Evolutionary conservation across 2,888 invertebrate genomes (phyloP).

Genomic region (Melangyna quadrimaculata): DNA sequence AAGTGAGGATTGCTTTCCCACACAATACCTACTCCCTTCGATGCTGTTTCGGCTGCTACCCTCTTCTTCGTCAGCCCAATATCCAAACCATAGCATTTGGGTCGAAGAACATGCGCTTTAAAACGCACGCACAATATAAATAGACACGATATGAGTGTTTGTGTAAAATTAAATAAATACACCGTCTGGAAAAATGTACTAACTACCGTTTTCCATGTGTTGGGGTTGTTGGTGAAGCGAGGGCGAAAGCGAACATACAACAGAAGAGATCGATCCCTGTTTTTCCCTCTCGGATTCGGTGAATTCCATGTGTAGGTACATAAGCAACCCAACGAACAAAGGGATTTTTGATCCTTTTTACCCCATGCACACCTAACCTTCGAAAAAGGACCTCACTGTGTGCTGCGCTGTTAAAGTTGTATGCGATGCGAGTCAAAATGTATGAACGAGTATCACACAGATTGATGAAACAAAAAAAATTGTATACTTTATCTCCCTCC

Average conservation of each 20-base stretch:
- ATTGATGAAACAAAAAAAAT: not conserved
- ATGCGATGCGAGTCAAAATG: not conserved
- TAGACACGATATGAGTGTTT: conserved; percentile 43
- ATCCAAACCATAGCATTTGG: conserved; percentile 26
- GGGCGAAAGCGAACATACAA: conserved; percentile 6
- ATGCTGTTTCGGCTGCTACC: not conserved
- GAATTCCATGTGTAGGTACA: conserved; percentile 32
- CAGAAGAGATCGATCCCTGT: conserved; percentile 67
- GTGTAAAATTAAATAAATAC: conserved; percentile 32
- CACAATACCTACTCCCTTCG: not conserved
- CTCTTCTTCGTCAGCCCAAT: not conserved
- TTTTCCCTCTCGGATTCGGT: conserved; percentile 37
- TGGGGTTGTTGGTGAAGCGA: conserved; percentile 42
- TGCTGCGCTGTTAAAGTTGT: not conserved
- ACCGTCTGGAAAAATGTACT: conserved; percentile 25
- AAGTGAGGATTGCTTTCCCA: conserved; percentile 69
- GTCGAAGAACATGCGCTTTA: conserved; percentile 63
- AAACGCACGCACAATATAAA: conserved; percentile 58
- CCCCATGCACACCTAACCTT: conserved; percentile 10
- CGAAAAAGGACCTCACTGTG: not conserved
- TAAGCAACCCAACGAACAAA: conserved; percentile 18
- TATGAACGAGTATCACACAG: not conserved
- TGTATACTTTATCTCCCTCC: not conserved
- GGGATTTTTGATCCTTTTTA: conserved; percentile 64
- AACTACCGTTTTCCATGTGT: conserved; percentile 22